Percentiles rank a stretch among this genome's conserved stretches.
These are phyloP conservation scores for Drosophila kurseongensis DNA, from an alignment of 1,140 invertebrate genomes.

Conservation along the genomic window DNA sequence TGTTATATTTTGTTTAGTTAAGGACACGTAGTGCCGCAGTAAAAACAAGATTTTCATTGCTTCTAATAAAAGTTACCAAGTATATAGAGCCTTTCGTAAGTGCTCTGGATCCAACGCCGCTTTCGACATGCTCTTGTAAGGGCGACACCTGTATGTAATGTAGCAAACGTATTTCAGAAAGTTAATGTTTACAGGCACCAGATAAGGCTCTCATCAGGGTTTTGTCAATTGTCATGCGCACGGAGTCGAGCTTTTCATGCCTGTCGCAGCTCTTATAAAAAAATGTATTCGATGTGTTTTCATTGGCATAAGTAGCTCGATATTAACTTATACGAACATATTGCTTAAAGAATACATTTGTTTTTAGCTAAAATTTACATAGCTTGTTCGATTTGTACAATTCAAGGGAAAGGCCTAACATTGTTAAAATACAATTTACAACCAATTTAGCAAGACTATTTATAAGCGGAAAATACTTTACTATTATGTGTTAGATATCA, in stretches of 20 bases:
- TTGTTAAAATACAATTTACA: not conserved
- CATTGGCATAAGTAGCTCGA: slow-evolving; percentile 39
- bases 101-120: no score
- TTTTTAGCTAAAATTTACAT: slow-evolving; percentile 9
- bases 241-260: slow-evolving; percentile 38
- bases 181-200: not conserved
- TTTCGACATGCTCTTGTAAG: no score
- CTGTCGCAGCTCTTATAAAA: slow-evolving; percentile 40
- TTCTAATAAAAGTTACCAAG: no score
- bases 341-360: slow-evolving; percentile 17
- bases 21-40: no score
- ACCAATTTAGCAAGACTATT: not conserved
- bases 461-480: no score
- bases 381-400: not conserved
- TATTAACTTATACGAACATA: slow-evolving; percentile 30
- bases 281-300: slow-evolving; percentile 55
- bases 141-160: no score
- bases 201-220: not conserved
- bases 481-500: not conserved
- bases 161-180: no score
- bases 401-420: slow-evolving; percentile 4
- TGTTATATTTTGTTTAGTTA: no score
- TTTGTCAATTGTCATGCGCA: slow-evolving; percentile 41
- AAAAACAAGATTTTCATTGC: no score
- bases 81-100: no score